These are phyloP conservation scores for Acleris emargana DNA, from an alignment of 2,888 invertebrate species.

Conservation along the genomic window DNA sequence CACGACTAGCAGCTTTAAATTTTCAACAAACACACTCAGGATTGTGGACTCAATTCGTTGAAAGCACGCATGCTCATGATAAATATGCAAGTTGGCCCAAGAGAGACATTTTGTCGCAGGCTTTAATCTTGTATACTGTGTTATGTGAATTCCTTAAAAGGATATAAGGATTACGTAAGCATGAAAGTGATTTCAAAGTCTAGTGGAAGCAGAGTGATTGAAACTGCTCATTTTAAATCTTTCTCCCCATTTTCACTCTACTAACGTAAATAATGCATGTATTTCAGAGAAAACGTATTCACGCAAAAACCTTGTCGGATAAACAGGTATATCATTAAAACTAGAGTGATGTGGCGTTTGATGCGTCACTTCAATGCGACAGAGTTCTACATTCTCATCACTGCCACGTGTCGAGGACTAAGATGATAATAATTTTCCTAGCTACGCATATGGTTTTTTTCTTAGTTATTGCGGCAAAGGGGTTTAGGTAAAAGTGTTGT, in stretches of 20 bases:
- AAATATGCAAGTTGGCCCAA: conserved; percentile 21
- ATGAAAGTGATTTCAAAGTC: conserved; percentile 22
- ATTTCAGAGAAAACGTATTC: not conserved
- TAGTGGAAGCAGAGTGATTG: conserved; percentile 14
- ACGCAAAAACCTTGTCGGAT: not conserved
- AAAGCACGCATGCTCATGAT: conserved; percentile 20
- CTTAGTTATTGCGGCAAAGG: too few species aligned
- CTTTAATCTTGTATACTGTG: conserved; percentile 20
- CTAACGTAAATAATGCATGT: not conserved
- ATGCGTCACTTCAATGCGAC: too few species aligned
- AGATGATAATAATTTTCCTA: too few species aligned
- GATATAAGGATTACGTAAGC: conserved; percentile 1
- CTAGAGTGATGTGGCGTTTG: too few species aligned
- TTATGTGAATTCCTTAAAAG: conserved; percentile 10
- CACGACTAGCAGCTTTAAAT: not conserved
- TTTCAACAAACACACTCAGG: not conserved
- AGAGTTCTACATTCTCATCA: too few species aligned
- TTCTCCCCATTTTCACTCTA: not conserved
- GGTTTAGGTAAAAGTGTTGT: too few species aligned
- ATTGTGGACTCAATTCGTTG: conserved; percentile 10
- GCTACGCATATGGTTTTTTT: too few species aligned
- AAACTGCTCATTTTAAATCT: conserved; percentile 10
- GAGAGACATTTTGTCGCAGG: conserved; percentile 18
- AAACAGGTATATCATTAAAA: too few species aligned
- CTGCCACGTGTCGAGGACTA: too few species aligned